Conservation (phyloP, 1,140 invertebrate genomes). For the Orchestia grillus region DNA sequence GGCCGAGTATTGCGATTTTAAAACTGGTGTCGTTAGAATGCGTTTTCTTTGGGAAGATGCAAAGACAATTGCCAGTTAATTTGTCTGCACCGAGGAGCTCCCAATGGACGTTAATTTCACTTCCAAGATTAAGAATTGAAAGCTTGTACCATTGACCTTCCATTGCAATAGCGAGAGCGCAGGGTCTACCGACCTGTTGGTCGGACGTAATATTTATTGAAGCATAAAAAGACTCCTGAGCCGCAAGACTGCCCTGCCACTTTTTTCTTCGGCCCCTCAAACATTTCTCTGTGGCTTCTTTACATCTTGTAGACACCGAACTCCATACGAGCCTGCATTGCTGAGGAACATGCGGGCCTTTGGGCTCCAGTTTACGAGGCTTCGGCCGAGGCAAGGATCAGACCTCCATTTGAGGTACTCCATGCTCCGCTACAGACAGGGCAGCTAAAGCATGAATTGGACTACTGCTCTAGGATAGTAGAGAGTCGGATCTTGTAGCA, state of each 20-base stretch:
- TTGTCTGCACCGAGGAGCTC: neutral
- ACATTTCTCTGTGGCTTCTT: conserved; percentile 50
- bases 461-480: neutral
- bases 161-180: neutral
- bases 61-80: neutral
- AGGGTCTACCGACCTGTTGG: neutral
- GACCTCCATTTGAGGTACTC: neutral
- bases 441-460: neutral
- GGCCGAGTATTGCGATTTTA: neutral
- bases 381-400: neutral
- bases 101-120: neutral
- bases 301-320: conserved; percentile 31
- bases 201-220: conserved; percentile 40
- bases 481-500: neutral
- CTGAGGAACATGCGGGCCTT: neutral
- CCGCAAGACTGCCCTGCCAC: conserved; percentile 30
- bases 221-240: conserved; percentile 26
- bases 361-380: neutral
- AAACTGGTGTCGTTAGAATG: neutral
- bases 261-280: conserved; percentile 24
- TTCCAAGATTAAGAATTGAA: neutral
- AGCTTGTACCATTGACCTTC: conserved; percentile 9
- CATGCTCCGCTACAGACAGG: neutral
- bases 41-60: neutral
- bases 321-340: neutral